Evolutionary conservation across 1,140 invertebrate species (phyloP), one percentile per base, ranked within the genome.

Genomic region (Habropoda laboriosa): DNA sequence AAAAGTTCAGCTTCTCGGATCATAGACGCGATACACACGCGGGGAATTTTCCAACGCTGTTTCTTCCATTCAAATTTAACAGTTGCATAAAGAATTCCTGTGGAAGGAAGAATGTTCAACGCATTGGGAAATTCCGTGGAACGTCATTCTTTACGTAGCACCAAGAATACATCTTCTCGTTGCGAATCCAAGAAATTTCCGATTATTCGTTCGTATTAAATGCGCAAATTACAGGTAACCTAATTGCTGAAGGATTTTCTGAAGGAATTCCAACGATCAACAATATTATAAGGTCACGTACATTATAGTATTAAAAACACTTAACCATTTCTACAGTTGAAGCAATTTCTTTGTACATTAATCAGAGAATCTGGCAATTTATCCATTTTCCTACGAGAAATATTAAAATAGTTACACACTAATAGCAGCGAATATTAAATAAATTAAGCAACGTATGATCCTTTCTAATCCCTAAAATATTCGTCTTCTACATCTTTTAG

Each of bases 31-130:
- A n/a, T 71, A 3, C 16, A 21, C 47, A 32, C 51, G 13, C 51
- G 16, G 35, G 60, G 85, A 86, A 86, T 86, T 77, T 78, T 82
- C 75, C 71, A 70, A 1, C 24, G 21, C 27, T 27, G 30, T 49
- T 58, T 58, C 55, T 30, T 35, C 32, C 38, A 78, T 76, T 82
- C 49, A 38, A 77, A 64, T 71, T 66, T 47, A 73, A 75, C 30
- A 30, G 16, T 79, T 42, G n/a, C 38, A 63, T 21, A 24, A 79
- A 73, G 64, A 79, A 86, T 86, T 70, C 76, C 71, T 58, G 0
- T n/a, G 13, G 6, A 16, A 35, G 53, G 38, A 81, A 75, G 71
- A 80, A 80, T 80, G 66, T 49, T 30, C 49, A n/a, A 47, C 32
- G 8, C 24, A 8, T 73, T 61, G 49, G 49, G 51, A 85, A 82